Percentiles rank a stretch among this genome's conserved stretches.
phyloP scores from a whole-genome alignment of 2,888 invertebrate genomes.

The Drosophila neutralis region DNA sequence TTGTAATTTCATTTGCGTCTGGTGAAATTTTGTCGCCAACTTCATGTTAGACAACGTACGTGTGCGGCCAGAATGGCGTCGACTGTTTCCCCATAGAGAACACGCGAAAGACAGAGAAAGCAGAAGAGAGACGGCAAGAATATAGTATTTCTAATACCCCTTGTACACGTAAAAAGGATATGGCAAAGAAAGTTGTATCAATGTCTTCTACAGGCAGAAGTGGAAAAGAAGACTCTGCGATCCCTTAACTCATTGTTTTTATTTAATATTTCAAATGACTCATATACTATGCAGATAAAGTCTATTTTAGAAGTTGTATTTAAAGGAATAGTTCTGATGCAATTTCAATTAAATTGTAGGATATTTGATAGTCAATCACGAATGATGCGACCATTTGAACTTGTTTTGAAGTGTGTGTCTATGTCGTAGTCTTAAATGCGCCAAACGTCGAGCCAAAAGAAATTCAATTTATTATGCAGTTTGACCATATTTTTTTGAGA shows the following conservation, averaged over 20 bases:
- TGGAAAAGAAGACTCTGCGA: background rate
- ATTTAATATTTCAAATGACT: background rate
- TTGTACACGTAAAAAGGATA: slow-evolving; percentile 4
- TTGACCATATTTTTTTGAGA: slow-evolving; percentile 54
- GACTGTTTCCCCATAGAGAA: slow-evolving; percentile 10
- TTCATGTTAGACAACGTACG: slow-evolving; percentile 56
- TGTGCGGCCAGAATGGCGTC: slow-evolving; percentile 59
- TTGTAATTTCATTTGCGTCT: slow-evolving; percentile 75
- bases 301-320: background rate
- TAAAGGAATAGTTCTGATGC: background rate
- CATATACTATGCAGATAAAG: background rate
- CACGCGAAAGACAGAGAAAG: background rate
- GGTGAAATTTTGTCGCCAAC: slow-evolving; percentile 67
- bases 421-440: slow-evolving; percentile 57
- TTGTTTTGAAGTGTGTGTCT: slow-evolving; percentile 55
- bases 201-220: background rate
- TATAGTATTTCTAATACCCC: background rate
- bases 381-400: background rate
- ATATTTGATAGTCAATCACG: background rate
- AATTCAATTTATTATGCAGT: slow-evolving; percentile 80
- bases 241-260: background rate
- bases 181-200: background rate
- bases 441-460: slow-evolving; percentile 70
- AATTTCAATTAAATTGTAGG: background rate
- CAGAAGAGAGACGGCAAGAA: background rate